Evolutionary conservation across 2,797 vertebrate species (phyloP).

Genomic region (Anniella stebbinsi): DNA sequence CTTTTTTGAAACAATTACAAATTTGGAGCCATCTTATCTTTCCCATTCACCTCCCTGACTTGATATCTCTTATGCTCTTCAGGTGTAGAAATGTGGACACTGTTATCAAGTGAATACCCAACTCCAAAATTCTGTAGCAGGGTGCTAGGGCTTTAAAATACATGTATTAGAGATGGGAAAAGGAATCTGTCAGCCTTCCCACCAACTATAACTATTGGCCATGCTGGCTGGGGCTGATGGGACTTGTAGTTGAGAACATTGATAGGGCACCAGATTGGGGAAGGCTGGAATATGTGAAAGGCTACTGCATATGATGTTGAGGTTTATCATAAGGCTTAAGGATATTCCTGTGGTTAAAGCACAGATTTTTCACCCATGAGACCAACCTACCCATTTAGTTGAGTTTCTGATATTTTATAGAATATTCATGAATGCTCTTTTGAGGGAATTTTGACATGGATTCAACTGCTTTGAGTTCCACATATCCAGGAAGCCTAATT

Average conservation of each 20-base stretch:
- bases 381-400: neutral
- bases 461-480: neutral
- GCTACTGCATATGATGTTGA: neutral
- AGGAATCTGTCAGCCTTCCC: neutral
- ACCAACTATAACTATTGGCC: too few species aligned
- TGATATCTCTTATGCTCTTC: neutral
- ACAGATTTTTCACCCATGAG: neutral
- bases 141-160: constrained; percentile 19
- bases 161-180: constrained; percentile 24
- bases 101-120: neutral
- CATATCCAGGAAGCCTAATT: neutral
- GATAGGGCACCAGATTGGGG: too few species aligned
- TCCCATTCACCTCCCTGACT: neutral
- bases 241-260: too few species aligned
- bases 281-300: neutral
- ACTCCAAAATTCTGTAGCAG: neutral
- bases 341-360: neutral
- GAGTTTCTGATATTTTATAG: neutral
- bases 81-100: neutral
- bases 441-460: neutral
- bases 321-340: neutral
- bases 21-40: neutral
- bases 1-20: neutral
- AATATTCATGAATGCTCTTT: neutral
- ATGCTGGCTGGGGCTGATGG: too few species aligned